Conservation (phyloP, 2,888 invertebrate species). For the Standfussiana lucernea region DNA sequence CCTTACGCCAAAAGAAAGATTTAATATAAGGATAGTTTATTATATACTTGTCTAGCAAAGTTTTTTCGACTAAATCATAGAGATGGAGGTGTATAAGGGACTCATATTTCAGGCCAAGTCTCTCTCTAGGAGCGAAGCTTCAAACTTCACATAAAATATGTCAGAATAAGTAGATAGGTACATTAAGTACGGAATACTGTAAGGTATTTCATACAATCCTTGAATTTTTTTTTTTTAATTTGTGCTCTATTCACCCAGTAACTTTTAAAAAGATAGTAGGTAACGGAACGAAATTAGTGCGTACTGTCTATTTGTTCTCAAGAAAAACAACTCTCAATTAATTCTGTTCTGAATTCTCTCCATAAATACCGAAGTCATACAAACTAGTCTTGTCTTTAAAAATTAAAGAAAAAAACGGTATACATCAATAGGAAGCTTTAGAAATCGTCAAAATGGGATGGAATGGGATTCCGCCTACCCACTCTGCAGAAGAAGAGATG, state of each 20-base stretch:
- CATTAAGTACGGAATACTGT: not conserved
- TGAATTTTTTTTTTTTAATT: too few species aligned
- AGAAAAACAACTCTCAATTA: not conserved
- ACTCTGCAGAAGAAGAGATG: constrained; percentile 15
- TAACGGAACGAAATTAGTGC: not conserved
- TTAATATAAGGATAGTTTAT: not conserved
- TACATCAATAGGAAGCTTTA: constrained; percentile 17
- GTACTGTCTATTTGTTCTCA: not conserved
- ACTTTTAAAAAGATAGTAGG: too few species aligned
- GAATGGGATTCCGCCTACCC: not conserved
- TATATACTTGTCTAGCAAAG: not conserved
- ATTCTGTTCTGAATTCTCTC: not conserved
- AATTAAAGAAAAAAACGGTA: not conserved
- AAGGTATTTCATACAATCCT: not conserved
- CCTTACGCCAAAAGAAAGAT: not conserved
- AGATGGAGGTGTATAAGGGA: not conserved
- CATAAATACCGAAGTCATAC: not conserved
- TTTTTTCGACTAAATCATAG: not conserved
- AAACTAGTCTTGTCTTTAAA: not conserved
- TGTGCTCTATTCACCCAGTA: too few species aligned
- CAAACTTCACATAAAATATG: constrained; percentile 14
- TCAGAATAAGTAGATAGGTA: not conserved
- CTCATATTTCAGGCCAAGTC: constrained; percentile 27
- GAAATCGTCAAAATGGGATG: constrained; percentile 6
- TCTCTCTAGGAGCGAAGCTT: not conserved